Conservation (phyloP, 92 coral and sea anemone genomes). For the Umimayanthus chanpuru region DNA sequence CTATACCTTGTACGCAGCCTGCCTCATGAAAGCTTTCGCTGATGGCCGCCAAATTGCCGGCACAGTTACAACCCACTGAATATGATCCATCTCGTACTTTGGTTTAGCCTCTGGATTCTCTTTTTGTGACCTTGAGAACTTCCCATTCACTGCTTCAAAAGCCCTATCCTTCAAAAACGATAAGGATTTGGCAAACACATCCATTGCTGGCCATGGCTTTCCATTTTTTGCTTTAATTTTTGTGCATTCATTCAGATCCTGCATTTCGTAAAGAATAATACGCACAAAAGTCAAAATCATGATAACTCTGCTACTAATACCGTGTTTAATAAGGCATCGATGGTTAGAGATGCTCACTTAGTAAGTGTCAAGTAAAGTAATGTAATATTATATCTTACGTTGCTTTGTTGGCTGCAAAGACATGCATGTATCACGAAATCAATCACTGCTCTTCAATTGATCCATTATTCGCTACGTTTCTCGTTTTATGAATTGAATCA, state of each 20-base stretch:
- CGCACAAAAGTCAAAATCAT: no score
- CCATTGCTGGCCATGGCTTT: constrained; percentile 63
- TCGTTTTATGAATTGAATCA: no score
- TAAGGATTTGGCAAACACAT: constrained; percentile 69
- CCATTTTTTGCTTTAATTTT: constrained; percentile 69
- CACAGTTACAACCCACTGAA: constrained; percentile 79
- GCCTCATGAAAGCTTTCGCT: constrained; percentile 76
- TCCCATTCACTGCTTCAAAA: constrained; percentile 64
- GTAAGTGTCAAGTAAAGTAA: no score
- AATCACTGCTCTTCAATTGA: no score
- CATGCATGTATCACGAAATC: no score
- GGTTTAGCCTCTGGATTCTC: constrained; percentile 41
- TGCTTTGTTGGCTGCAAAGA: no score
- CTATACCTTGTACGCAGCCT: constrained; percentile 70
- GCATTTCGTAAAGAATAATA: background rate
- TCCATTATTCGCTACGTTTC: no score
- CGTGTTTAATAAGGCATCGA: no score
- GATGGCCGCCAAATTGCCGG: constrained; percentile 86
- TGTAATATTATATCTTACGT: no score
- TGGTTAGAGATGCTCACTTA: no score
- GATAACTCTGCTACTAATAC: no score
- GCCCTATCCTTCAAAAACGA: constrained; percentile 68
- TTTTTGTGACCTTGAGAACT: constrained; percentile 41
- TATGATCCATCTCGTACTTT: constrained; percentile 48
- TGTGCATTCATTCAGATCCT: constrained; percentile 65